Percentiles rank a stretch among this genome's conserved stretches.
These are phyloP conservation scores for Oegoconia quadripuncta DNA, from an alignment of 2,888 invertebrate species.

Conservation along the genomic window DNA sequence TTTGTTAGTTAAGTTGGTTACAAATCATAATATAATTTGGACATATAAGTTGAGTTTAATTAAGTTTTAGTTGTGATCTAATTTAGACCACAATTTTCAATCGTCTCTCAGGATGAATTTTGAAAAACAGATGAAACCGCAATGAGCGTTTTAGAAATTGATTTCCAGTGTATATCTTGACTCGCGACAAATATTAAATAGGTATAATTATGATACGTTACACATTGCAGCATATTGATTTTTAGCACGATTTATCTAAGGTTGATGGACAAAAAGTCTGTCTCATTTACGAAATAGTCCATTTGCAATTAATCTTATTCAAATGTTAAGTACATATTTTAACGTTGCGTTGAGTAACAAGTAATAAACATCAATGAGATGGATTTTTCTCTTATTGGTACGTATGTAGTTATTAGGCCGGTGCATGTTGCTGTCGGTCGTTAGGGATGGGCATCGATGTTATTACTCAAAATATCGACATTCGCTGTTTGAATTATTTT, in stretches of 20 bases:
- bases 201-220: too few relatives aligned
- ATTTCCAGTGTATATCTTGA: too few relatives aligned
- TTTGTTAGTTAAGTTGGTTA: not conserved
- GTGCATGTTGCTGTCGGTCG: conserved; percentile 11
- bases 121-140: not conserved
- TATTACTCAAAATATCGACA: conserved; percentile 12
- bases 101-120: not conserved
- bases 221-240: too few relatives aligned
- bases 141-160: too few relatives aligned
- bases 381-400: conserved; percentile 21
- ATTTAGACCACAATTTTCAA: not conserved
- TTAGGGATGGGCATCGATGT: conserved; percentile 12
- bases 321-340: conserved; percentile 11
- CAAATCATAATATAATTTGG: too few relatives aligned
- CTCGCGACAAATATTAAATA: too few relatives aligned
- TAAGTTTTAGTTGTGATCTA: too few relatives aligned
- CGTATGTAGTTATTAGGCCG: conserved; percentile 20
- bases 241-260: too few relatives aligned
- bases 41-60: too few relatives aligned
- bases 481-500: too few relatives aligned
- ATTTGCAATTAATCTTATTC: conserved; percentile 14
- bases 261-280: too few relatives aligned
- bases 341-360: conserved; percentile 11
- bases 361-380: conserved; percentile 25
- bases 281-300: conserved; percentile 9